phyloP scores from a whole-genome alignment of 2,797 vertebrate genomes.

The Micrastur ruficollis region DNA sequence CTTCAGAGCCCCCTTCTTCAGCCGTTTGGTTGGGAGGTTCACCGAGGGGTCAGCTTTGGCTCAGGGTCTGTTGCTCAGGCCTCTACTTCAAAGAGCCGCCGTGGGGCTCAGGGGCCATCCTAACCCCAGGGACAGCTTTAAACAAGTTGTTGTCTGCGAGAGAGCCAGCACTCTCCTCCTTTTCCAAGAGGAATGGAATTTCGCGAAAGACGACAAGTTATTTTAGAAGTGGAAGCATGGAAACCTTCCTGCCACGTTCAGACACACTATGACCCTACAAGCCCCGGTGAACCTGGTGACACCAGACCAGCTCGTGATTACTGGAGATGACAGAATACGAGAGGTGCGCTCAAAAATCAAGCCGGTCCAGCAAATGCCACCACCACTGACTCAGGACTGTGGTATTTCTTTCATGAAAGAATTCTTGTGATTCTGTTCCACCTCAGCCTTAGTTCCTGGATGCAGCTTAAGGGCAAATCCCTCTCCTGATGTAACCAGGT shows the following conservation, averaged over 20 bases:
- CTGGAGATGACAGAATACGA: fast-evolving
- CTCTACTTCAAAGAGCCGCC: background rate
- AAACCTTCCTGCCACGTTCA: background rate
- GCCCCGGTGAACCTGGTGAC: background rate
- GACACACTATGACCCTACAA: background rate
- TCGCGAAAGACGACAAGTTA: background rate
- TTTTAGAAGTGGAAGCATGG: background rate
- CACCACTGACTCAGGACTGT: background rate
- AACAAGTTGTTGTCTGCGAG: background rate
- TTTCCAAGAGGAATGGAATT: background rate
- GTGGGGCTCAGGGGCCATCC: background rate
- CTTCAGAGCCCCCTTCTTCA: background rate
- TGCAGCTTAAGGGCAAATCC: background rate
- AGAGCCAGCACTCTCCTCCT: background rate
- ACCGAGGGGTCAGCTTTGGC: too few species aligned
- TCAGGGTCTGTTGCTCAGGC: too few species aligned
- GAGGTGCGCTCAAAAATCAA: background rate
- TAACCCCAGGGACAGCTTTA: background rate
- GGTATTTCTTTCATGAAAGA: too few species aligned
- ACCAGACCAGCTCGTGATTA: background rate
- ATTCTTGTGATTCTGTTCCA: background rate
- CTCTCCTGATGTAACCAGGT: background rate
- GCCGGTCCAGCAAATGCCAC: background rate
- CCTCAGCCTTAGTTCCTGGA: background rate
- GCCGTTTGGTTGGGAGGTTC: background rate